Evolutionary conservation across 1,140 invertebrate genomes (phyloP), one percentile per base, ranked within the genome.

Genomic region (Periplaneta americana): DNA sequence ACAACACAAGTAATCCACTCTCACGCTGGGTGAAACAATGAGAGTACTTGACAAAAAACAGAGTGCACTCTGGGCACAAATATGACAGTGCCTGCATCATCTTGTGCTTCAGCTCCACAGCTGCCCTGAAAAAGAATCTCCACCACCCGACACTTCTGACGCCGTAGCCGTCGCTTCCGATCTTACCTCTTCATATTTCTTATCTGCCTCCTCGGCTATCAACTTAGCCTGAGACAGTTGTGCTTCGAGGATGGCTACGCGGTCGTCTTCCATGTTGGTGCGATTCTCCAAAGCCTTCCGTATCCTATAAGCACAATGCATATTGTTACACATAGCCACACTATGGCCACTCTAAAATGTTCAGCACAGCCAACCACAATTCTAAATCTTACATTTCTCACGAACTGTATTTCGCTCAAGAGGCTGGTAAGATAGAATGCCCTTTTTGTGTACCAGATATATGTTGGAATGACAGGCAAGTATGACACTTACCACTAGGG

Each of bases 231-330:
- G 97, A 84, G 97, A 93, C 87, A 99, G 93, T 89, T 98, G 97
- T 84, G 96, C 93, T 90, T 99, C 98, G 91, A 99, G 91, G 84
- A 97, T 94, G 86, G 95, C 93, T 87, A 99, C 97, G 88, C 97
- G 93, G 90, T 99, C 98, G 88, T 99, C 98, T 91, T 99, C 98
- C 96, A 98, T 98, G 90, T 98, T 98, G 88, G 96, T 98, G 90
- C 97, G 94, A 89, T 98, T 98, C 93, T 99, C 98, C 90, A 99
- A 92, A 85, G 97, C 96, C 94, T 99, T 99, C 91, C 98, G 95
- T 95, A 98, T 98, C 95, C 97, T 98, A 83, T 37, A 81, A 83
- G 78, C 74, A 82, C 78, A 83, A 31, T 57, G 17, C 18, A n/a
- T 57, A n/a, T n/a, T 57, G 48, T 57, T 57, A 57, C n/a, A n/a